phyloP scores from a whole-genome alignment of 2,797 vertebrate species.

The Sphenodon punctatus region DNA sequence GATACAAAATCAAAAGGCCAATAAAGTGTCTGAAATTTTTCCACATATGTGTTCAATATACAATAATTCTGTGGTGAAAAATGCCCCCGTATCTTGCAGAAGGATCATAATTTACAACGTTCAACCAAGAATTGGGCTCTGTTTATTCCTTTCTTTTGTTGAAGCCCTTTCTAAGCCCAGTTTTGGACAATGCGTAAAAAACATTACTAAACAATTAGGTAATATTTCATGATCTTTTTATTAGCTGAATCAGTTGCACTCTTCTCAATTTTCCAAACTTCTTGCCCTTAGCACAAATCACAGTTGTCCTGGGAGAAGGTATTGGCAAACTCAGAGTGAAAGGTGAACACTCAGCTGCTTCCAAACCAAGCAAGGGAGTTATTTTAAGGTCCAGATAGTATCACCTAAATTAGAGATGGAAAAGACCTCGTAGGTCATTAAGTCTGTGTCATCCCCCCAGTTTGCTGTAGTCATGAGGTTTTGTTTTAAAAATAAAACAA shows the following conservation, averaged over 20 bases:
- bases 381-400: neutral
- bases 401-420: neutral
- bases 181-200: conserved; percentile 74
- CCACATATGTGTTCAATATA: neutral
- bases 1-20: neutral
- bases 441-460: neutral
- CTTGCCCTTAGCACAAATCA: conserved; percentile 46
- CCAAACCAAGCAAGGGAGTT: neutral
- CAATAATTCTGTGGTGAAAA: neutral
- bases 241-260: conserved; percentile 66
- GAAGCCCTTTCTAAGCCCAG: conserved; percentile 63
- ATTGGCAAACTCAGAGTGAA: conserved; percentile 31
- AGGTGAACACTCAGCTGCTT: conserved; percentile 31
- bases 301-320: conserved; percentile 35
- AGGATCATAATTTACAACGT: conserved; percentile 12
- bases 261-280: conserved; percentile 66
- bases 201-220: conserved; percentile 78
- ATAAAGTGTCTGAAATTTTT: neutral
- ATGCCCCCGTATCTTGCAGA: conserved; percentile 10
- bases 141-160: conserved; percentile 57
- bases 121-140: conserved; percentile 27
- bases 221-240: conserved; percentile 72
- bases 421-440: neutral
- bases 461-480: neutral
- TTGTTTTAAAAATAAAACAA: neutral